phyloP scores from a whole-genome alignment of 2,888 invertebrate genomes.

The Erebia epiphron region DNA sequence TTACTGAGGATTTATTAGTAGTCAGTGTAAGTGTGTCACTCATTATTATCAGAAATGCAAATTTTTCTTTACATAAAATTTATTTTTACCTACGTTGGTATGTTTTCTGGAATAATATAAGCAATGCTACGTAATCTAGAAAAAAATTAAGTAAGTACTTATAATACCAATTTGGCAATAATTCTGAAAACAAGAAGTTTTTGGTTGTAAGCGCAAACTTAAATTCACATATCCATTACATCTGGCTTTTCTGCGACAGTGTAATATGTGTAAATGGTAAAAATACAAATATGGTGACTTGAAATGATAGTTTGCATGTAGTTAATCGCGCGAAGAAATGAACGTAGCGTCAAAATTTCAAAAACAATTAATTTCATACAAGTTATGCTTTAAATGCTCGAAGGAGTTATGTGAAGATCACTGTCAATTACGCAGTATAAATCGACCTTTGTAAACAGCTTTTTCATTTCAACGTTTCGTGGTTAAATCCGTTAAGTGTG shows the following conservation, averaged over 20 bases:
- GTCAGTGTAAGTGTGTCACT: too few relatives aligned
- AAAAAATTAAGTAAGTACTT: not conserved
- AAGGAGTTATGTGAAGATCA: slow-evolving; percentile 39
- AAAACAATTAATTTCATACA: slow-evolving; percentile 51
- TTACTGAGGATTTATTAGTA: too few relatives aligned
- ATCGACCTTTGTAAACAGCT: slow-evolving; percentile 59
- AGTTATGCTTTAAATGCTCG: slow-evolving; percentile 31
- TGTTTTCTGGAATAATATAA: not conserved
- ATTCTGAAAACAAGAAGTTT: not conserved
- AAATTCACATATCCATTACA: not conserved
- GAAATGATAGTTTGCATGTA: slow-evolving; percentile 45
- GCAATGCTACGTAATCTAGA: not conserved
- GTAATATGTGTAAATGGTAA: slow-evolving; percentile 8
- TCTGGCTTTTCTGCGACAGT: not conserved
- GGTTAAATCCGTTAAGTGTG: slow-evolving; percentile 46
- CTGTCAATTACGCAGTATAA: slow-evolving; percentile 55
- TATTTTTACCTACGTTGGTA: not conserved
- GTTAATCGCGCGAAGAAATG: slow-evolving; percentile 49
- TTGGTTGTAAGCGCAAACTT: not conserved
- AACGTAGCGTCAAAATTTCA: slow-evolving; percentile 53
- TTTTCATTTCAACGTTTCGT: slow-evolving; percentile 55
- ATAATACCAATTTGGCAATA: not conserved
- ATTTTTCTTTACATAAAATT: not conserved
- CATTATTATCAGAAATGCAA: too few relatives aligned
- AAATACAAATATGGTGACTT: slow-evolving; percentile 14